Evolutionary conservation across 2,113 vertebrate genomes (phyloP).

Genomic region (Catagonus wagneri): DNA sequence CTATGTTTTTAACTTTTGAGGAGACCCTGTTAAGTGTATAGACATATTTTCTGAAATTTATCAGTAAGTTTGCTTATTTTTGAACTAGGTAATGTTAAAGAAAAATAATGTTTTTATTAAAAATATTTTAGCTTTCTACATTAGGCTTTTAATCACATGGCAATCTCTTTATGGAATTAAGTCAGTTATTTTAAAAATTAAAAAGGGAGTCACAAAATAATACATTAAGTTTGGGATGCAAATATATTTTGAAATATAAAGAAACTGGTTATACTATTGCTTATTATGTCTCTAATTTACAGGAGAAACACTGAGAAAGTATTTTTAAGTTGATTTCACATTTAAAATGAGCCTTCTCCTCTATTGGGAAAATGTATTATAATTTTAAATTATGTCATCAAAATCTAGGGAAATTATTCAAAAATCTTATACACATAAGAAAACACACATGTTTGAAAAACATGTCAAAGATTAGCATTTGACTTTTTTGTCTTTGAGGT

Average conservation of each 20-base stretch:
- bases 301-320: not conserved
- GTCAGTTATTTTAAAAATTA: conserved; percentile 9
- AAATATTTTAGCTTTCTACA: not conserved
- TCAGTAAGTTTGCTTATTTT: conserved; percentile 4
- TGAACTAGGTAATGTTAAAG: not conserved
- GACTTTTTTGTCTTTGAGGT: conserved; percentile 64
- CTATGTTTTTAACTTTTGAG: conserved; percentile 61
- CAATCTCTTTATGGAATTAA: not conserved
- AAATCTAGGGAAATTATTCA: not conserved
- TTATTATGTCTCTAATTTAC: conserved; percentile 13
- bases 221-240: not conserved
- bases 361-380: not conserved
- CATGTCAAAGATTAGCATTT: conserved; percentile 58
- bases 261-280: not conserved
- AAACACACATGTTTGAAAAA: conserved; percentile 64
- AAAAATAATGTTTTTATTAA: conserved; percentile 6
- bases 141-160: not conserved
- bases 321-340: conserved; percentile 52
- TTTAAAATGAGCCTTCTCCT: not conserved
- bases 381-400: conserved; percentile 62
- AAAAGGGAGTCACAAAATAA: not conserved
- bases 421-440: conserved; percentile 60
- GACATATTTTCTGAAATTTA: conserved; percentile 46
- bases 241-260: conserved; percentile 34
- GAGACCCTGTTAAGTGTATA: not conserved